Evolutionary conservation across 2,888 invertebrate species (phyloP), one percentile per base, ranked within the genome.

Genomic region (Caenorhabditis sp.): DNA sequence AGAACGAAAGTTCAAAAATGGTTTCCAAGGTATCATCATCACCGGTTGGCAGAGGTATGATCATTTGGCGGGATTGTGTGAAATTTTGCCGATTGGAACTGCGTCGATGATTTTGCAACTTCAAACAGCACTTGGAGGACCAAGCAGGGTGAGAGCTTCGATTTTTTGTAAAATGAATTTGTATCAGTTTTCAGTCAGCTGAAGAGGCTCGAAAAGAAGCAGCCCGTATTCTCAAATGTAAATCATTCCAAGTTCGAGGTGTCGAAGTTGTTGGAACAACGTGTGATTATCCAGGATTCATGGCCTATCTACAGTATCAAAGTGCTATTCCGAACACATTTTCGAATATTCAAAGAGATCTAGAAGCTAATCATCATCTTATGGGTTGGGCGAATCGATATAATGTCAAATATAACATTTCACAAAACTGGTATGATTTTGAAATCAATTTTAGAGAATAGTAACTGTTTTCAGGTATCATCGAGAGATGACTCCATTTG

Each of bases 31-130:
- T 12, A 87, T 88, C 55, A 88, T 88, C 27, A 60, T 89, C 24
- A 90, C 90, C 49, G 90, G 89, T 23, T 90, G 90, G 90, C 89
- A 89, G 76, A 85, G 90, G 70, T 89, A 89, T 81, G 89, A 90
- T 77, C 90, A 90, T 76, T 89, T 88, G 81, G 87, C 89, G 6
- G 86, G 88, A 1, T 78, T 90, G 50, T 90, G 89, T 86, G 90
- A 90, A 72, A 82, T 89, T 27, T 80, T 89, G 14, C 90, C 90
- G 10, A 88, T 88, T 27, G 85, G 84, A 64, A 82, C 82, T 10
- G 76, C 82, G n/a, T 82, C 82, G 5, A 78, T 82, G 81, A 71
- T 82, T 24, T 73, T 82, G 1, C 79, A 82, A 37, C 64, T 82
- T 24, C 71, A 77, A 69, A 78, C 72, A n/a, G 82, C 82, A 8